These are phyloP conservation scores for Aldabrachelys gigantea DNA, from an alignment of 2,113 vertebrate genomes.

Conservation along the genomic window DNA sequence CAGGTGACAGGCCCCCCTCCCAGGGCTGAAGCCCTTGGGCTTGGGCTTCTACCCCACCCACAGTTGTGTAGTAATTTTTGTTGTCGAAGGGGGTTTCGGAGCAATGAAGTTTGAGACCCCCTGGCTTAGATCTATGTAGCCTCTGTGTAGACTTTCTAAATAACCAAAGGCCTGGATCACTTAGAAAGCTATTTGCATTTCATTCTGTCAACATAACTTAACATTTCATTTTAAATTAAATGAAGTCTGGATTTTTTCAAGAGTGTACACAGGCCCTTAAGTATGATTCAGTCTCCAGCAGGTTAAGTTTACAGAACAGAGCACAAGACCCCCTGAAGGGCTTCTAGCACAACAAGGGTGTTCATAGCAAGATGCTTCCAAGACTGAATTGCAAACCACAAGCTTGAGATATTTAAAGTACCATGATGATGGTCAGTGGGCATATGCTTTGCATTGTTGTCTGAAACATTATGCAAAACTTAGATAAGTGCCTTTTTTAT, in stretches of 20 bases:
- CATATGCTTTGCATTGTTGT: not conserved
- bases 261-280: not conserved
- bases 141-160: not conserved
- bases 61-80: too few relatives aligned
- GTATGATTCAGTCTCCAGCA: not conserved
- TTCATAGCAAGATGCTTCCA: not conserved
- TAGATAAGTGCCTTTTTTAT: not conserved
- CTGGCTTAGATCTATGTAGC: not conserved
- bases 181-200: not conserved
- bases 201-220: not conserved
- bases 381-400: not conserved
- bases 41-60: too few relatives aligned
- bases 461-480: not conserved
- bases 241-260: not conserved
- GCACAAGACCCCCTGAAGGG: not conserved
- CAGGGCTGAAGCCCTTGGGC: too few relatives aligned
- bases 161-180: not conserved
- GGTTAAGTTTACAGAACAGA: not conserved
- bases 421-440: not conserved
- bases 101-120: too few relatives aligned
- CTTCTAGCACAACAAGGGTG: not conserved
- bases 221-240: not conserved
- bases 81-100: too few relatives aligned
- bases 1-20: too few relatives aligned
- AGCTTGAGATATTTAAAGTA: not conserved